Base-by-base conservation (phyloP, 2,113 vertebrate genomes). In the Rhombomys opimus region DNA sequence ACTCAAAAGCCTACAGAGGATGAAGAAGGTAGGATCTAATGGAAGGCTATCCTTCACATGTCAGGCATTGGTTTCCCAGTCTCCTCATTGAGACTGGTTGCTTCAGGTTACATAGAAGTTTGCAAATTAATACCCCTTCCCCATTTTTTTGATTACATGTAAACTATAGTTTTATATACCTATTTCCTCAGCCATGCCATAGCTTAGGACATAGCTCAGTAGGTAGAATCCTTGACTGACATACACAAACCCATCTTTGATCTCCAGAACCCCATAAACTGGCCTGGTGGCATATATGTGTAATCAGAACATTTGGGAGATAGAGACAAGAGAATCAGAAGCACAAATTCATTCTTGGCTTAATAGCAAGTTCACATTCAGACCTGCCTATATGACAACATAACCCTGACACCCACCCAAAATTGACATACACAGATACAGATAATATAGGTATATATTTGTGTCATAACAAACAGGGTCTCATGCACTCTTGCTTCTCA, bases 81-180 rank as follows among this genome's bases (percentile, higher is more conserved):
- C 63, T 76, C 46, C 23, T 57, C 18, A 41, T 70, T 25, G 18
- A 90, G 35, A 2, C 41, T 7, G 15, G 75, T 89, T 93, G 85
- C 86, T 88, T 93, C 67, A 87, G 70, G 50, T 93, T 35, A 89
- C 72, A 93, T 11, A 90, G 35, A 72, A 88, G 59, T 35, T 96
- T 94, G 93, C 76, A 96, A 94, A 95, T 84, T 41, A 61, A 59
- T 85, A 87, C 30, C 41, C 76, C 91, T 27, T 65, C 38, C 38
- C 52, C 41, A 65, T 22, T 23, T n/a, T 57, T 61, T 80, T 96
- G 65, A 95, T 95, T 77, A 90, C 30, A 57, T 63, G 18, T 73
- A 95, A 91, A 81, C 65, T 92, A 65, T 90, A 90, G 94, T 18
- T 72, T 72, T 72, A 72, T 5, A 70, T 70, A 68, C 10, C 67